phyloP scores from a whole-genome alignment of 2,113 vertebrate species.

The Smithornis capensis region DNA sequence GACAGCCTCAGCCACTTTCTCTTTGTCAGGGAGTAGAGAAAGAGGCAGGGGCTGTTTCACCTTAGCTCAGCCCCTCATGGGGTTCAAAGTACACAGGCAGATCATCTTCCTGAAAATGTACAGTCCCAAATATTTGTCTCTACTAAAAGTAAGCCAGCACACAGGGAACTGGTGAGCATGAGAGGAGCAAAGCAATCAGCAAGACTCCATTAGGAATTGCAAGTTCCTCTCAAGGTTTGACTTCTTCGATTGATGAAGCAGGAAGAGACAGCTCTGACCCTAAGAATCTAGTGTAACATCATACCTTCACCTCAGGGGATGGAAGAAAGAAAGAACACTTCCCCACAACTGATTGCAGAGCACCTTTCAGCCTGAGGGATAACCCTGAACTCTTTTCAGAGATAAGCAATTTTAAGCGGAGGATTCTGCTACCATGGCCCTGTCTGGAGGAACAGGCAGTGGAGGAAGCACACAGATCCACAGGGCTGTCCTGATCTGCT shows the following conservation, averaged over 20 bases:
- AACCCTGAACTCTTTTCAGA: background rate
- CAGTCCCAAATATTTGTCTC: background rate
- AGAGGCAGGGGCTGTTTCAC: background rate
- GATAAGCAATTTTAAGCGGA: background rate
- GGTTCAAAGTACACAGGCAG: background rate
- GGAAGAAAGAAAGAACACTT: background rate
- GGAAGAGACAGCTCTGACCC: background rate
- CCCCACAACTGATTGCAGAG: background rate
- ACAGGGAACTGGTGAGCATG: background rate
- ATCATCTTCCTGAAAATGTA: background rate
- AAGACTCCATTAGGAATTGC: background rate
- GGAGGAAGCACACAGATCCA: background rate
- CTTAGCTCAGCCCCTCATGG: background rate
- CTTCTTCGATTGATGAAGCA: background rate
- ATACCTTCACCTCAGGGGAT: background rate
- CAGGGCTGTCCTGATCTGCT: background rate
- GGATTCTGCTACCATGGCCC: background rate
- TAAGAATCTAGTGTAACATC: background rate
- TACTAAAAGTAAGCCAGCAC: background rate
- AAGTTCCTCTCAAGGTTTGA: background rate
- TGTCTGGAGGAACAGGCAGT: background rate
- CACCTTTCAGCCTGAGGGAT: background rate
- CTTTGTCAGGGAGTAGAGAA: background rate
- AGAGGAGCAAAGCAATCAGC: background rate
- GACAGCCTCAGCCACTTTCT: background rate